Conservation (phyloP, 2,888 invertebrate species). For the Ochropacha duplaris region DNA sequence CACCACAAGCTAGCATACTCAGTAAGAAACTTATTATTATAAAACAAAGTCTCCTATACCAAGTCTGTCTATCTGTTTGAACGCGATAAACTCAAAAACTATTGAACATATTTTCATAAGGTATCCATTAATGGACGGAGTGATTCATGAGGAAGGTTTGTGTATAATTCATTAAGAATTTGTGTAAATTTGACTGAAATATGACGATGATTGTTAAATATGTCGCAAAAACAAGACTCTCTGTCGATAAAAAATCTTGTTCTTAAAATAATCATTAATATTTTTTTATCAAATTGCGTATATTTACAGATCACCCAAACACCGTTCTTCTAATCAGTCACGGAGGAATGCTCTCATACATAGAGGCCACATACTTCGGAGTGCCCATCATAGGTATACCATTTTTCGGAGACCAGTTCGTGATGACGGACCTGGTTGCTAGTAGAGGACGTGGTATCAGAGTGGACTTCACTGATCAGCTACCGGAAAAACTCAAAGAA, state of each 20-base stretch:
- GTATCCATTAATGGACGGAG: no score
- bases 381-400: conserved; percentile 55
- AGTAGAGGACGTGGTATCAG: conserved; percentile 36
- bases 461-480: conserved; percentile 36
- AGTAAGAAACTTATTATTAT: conserved; percentile 33
- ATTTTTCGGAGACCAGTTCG: conserved; percentile 46
- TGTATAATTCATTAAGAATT: no score
- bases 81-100: no score
- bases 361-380: conserved; percentile 50
- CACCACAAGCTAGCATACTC: conserved; percentile 56
- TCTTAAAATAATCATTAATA: no score
- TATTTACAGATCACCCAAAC: conserved; percentile 50
- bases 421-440: conserved; percentile 36
- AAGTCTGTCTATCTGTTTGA: no score
- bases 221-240: no score
- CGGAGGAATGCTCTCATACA: conserved; percentile 43
- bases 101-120: no score
- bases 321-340: conserved; percentile 45
- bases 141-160: no score
- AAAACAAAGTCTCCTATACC: no score
- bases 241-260: not conserved
- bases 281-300: not conserved
- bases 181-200: no score
- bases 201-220: no score
- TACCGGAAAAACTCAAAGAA: conserved; percentile 39